Evolutionary conservation across 2,113 vertebrate genomes (phyloP).

Genomic region (Chaetorhynchus papuensis): DNA sequence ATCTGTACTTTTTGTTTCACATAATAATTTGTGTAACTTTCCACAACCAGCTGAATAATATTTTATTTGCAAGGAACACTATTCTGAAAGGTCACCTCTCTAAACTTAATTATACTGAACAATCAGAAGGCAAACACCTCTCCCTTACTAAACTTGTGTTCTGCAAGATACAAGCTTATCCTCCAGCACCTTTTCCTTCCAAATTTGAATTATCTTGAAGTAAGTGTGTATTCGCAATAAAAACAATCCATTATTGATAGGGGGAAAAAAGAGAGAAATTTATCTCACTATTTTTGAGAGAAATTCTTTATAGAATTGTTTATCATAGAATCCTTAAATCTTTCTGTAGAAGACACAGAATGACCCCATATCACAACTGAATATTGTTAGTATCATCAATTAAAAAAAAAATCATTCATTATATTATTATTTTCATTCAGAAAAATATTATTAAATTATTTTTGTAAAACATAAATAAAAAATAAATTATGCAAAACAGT

Average conservation of each 20-base stretch:
- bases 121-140: neutral
- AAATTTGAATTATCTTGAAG: neutral
- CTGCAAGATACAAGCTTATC: neutral
- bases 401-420: neutral
- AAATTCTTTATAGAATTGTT: neutral
- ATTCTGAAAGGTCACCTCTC: neutral
- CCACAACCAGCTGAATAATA: neutral
- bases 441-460: neutral
- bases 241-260: neutral
- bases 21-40: neutral
- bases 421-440: neutral
- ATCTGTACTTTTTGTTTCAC: neutral
- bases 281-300: neutral
- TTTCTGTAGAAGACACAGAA: neutral
- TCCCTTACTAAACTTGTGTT: neutral
- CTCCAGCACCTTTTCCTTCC: neutral
- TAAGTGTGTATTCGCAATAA: neutral
- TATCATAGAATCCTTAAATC: neutral
- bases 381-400: neutral
- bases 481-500: neutral
- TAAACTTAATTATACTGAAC: neutral
- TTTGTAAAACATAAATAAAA: neutral
- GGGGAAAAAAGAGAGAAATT: neutral
- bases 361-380: neutral
- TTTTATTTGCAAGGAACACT: neutral